Evolutionary conservation across 2,113 vertebrate genomes (phyloP).

Genomic region (Chloebia gouldiae): DNA sequence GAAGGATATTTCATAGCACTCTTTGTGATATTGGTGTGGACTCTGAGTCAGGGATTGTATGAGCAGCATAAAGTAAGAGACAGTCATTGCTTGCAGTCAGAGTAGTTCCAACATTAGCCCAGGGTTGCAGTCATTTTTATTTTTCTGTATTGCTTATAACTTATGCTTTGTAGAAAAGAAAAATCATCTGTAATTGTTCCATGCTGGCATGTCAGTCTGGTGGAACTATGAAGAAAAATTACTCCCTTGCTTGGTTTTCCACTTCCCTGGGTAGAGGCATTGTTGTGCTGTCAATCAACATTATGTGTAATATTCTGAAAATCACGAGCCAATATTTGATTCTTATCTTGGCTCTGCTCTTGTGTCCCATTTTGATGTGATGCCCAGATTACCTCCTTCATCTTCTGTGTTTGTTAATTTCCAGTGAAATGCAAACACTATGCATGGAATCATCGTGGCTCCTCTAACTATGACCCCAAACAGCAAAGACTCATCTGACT

Average conservation of each 20-base stretch:
- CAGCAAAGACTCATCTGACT: neutral
- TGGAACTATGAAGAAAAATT: slow-evolving; percentile 47
- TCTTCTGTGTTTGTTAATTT: slow-evolving; percentile 34
- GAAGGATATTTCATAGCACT: neutral
- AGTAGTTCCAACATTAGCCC: neutral
- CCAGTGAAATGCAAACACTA: neutral
- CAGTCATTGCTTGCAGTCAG: neutral
- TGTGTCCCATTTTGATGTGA: neutral
- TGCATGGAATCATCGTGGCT: neutral
- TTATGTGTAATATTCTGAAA: slow-evolving; percentile 46
- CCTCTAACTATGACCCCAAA: neutral
- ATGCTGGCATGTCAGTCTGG: neutral
- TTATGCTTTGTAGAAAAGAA: neutral
- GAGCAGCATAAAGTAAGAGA: neutral
- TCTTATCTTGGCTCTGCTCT: slow-evolving; percentile 42
- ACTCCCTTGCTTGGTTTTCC: slow-evolving; percentile 16
- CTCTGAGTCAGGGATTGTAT: neutral
- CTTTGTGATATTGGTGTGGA: neutral
- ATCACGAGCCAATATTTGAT: neutral
- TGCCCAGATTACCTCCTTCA: slow-evolving; percentile 45
- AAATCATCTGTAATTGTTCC: neutral
- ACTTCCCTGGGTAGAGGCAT: slow-evolving; percentile 40
- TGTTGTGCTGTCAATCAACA: slow-evolving; percentile 36
- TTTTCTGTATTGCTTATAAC: neutral
- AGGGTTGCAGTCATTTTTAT: neutral